Evolutionary conservation across 1,140 invertebrate genomes (phyloP).

Genomic region (Aculops lycopersici): DNA sequence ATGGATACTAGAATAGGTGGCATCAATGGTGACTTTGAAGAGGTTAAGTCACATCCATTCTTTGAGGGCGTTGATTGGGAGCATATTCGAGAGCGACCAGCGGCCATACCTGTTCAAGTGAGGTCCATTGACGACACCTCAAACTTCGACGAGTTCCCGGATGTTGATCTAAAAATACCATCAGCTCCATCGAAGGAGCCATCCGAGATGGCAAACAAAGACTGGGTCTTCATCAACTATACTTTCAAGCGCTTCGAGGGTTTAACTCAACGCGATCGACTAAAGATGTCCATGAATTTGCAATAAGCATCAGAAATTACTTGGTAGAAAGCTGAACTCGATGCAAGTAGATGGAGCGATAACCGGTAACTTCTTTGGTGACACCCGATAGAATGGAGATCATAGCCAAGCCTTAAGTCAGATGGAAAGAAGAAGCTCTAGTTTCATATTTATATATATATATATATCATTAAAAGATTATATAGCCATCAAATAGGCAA

Average conservation of each 20-base stretch:
- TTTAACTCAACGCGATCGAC: constrained; percentile 38
- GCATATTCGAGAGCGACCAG: constrained; percentile 70
- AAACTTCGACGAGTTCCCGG: constrained; percentile 98
- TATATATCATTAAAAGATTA: too few relatives aligned
- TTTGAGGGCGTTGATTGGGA: constrained; percentile 33
- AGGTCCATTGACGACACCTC: constrained; percentile 58
- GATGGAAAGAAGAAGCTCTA: too few relatives aligned
- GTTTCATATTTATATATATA: too few relatives aligned
- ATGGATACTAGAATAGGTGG: constrained; percentile 37
- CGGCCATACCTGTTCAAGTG: constrained; percentile 69
- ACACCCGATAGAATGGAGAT: too few relatives aligned
- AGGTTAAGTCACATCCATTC: constrained; percentile 24
- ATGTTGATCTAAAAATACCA: constrained; percentile 80
- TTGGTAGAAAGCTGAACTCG: too few relatives aligned
- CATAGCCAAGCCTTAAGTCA: too few relatives aligned
- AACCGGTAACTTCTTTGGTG: too few relatives aligned
- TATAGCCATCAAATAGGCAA: too few relatives aligned
- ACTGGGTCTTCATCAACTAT: constrained; percentile 99
- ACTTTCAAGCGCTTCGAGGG: constrained; percentile 97
- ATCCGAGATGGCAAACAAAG: constrained; percentile 37
- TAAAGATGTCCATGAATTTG: too few relatives aligned
- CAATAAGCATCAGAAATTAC: too few relatives aligned
- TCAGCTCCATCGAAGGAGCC: constrained; percentile 19
- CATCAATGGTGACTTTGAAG: constrained; percentile 16
- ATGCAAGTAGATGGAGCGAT: too few relatives aligned